Base-by-base conservation (phyloP, 2,113 vertebrate species). In the Vireo altiloquus region DNA sequence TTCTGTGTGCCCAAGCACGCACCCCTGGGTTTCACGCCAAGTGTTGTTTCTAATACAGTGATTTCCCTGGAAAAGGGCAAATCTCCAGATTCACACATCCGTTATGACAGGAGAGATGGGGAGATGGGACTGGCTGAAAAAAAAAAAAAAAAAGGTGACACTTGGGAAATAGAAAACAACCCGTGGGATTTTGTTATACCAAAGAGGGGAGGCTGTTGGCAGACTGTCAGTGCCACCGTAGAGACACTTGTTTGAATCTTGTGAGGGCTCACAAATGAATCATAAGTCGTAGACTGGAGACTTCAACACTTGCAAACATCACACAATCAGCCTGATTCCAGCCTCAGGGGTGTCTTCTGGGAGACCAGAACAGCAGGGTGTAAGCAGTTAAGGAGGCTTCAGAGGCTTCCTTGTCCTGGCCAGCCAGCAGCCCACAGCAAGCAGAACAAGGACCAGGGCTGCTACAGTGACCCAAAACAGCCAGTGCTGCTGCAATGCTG, bases 51-150 rank as follows among this genome's bases (percentile, higher is more conserved):
- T 27, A 46, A 42, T n/a, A 9, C 5, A 68, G 8, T 10, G 13
- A n/a, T 33, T 37, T 39, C 9, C 13, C 40, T 35, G 37, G 27
- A 42, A 54, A 78, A 70, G 52, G 15, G 27, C 46, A 33, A 2
- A 49, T 59, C 49, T 82, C 31, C 35, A 33, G 54, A 27, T 28
- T 69, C 54, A 40, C 24, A 5, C 1, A 6, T 35, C 23, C 0
- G 0, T 75, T 44, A 6, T 3, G 10, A 17, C 24, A 30, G 68
- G 3, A 14, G 40, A 28, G 61, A 40, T 0, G 1, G n/a, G 57
- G 57, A 64, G 28, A 19, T 33, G 30, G 57, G 25, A 14, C 42
- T 25, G n/a, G 11, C 56, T 68, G 54, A 9, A 56, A 74, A 40
- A 74, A 37, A 37, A 46, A 10, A 24, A 42, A 42, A 42, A 39